These are phyloP conservation scores for Aromia moschata DNA, from an alignment of 2,888 invertebrate species.

Conservation along the genomic window DNA sequence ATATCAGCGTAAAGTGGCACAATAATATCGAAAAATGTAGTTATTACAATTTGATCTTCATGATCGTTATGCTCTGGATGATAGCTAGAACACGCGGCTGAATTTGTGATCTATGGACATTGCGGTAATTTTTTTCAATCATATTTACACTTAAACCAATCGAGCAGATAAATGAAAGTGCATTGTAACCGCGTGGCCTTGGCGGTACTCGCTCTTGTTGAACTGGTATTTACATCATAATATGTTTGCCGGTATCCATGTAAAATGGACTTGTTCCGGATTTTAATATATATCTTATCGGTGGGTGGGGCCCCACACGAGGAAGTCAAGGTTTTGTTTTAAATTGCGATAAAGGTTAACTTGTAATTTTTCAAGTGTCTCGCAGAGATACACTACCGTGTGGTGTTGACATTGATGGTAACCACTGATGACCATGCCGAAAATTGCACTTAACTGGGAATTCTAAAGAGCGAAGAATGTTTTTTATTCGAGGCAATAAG, in stretches of 20 bases:
- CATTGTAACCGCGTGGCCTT: conserved; percentile 40
- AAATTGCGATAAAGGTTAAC: conserved; percentile 1
- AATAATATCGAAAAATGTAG: no score
- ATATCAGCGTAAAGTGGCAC: no score
- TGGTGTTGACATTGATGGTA: no score
- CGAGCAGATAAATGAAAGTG: conserved; percentile 41
- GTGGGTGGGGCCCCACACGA: conserved; percentile 21
- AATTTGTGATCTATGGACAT: background rate
- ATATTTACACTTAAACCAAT: background rate
- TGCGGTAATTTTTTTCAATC: background rate
- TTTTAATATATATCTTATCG: conserved; percentile 17
- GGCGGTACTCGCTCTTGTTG: conserved; percentile 40
- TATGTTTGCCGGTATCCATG: conserved; percentile 22
- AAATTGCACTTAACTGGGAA: no score
- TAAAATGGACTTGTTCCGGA: conserved; percentile 34
- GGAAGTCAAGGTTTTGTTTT: conserved; percentile 27
- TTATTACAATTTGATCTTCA: background rate
- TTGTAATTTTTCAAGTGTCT: background rate
- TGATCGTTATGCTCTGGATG: background rate
- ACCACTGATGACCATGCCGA: no score
- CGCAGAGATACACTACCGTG: no score
- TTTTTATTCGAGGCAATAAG: no score
- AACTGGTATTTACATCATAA: conserved; percentile 44
- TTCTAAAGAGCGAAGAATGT: no score
- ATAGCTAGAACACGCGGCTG: background rate